These are phyloP conservation scores for Gari tellinella DNA, from an alignment of 2,888 invertebrate genomes.

Conservation along the genomic window DNA sequence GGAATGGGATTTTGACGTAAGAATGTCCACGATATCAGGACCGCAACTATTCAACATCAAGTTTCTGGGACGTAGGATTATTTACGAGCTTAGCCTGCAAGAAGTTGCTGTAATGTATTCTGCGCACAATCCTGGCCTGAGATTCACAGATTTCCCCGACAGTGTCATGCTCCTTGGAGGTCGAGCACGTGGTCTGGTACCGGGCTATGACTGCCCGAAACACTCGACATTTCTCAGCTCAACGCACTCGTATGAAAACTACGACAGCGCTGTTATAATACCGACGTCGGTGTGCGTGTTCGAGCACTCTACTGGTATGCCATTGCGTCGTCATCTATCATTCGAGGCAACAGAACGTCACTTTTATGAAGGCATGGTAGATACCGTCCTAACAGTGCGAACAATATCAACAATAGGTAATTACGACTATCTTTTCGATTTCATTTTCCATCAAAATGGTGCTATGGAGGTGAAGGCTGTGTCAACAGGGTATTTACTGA, in stretches of 20 bases:
- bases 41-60: slow-evolving; percentile 69
- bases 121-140: slow-evolving; percentile 59
- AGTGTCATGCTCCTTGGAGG: slow-evolving; percentile 65
- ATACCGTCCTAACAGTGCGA: slow-evolving; percentile 65
- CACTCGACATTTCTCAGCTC: slow-evolving; percentile 65
- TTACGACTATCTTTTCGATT: slow-evolving; percentile 78
- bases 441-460: slow-evolving; percentile 74
- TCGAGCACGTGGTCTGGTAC: slow-evolving; percentile 59
- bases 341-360: slow-evolving; percentile 26
- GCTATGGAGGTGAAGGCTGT: slow-evolving; percentile 63
- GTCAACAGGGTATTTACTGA: slow-evolving; percentile 72
- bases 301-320: slow-evolving; percentile 71
- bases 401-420: slow-evolving; percentile 69
- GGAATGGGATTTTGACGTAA: slow-evolving; percentile 70
- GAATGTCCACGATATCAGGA: slow-evolving; percentile 44
- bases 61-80: slow-evolving; percentile 69
- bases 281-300: slow-evolving; percentile 70
- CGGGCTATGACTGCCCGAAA: slow-evolving; percentile 76
- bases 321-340: slow-evolving; percentile 69
- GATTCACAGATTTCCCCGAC: slow-evolving; percentile 66
- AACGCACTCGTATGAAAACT: slow-evolving; percentile 32
- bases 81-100: slow-evolving; percentile 75
- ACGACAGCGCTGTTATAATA: slow-evolving; percentile 20
- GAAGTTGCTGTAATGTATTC: slow-evolving; percentile 75
- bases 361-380: slow-evolving; percentile 71